Evolutionary conservation across 2,888 invertebrate species (phyloP).

Genomic region (Argyresthia goedartella): DNA sequence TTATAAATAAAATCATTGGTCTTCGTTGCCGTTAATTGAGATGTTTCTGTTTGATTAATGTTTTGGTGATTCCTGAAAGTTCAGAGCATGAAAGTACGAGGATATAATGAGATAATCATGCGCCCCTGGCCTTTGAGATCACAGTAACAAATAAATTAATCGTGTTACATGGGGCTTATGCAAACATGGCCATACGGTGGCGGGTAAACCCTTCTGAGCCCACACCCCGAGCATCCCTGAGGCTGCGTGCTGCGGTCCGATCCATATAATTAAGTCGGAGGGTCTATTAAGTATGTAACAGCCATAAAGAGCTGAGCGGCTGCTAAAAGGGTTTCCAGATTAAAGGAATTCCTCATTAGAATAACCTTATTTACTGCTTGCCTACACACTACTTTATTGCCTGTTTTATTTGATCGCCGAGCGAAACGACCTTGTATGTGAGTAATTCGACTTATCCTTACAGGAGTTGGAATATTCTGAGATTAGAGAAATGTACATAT

Average conservation of each 20-base stretch:
- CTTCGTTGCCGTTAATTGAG: too few species aligned
- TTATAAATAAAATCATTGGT: too few species aligned
- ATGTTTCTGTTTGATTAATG: too few species aligned
- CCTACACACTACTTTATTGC: not conserved
- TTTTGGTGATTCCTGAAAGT: too few species aligned
- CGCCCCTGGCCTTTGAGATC: conserved; percentile 11
- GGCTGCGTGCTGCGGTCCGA: conserved; percentile 33
- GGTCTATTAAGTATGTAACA: conserved; percentile 62
- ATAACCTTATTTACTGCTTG: conserved; percentile 1
- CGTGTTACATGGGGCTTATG: conserved; percentile 42
- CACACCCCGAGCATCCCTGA: conserved; percentile 25
- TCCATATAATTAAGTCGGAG: conserved; percentile 64
- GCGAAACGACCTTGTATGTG: not conserved
- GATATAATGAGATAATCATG: conserved; percentile 1
- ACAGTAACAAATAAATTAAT: conserved; percentile 44
- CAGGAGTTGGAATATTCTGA: not conserved
- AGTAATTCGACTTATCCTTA: not conserved
- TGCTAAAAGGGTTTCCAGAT: conserved; percentile 30
- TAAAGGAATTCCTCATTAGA: conserved; percentile 28
- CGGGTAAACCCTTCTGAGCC: conserved; percentile 33
- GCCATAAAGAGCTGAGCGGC: conserved; percentile 48
- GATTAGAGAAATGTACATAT: too few species aligned
- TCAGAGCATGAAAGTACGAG: too few species aligned
- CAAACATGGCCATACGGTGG: conserved; percentile 36
- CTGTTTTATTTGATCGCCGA: conserved; percentile 2